Base-by-base conservation (phyloP, 1,140 invertebrate species). In the Drosophila pallidifrons region DNA sequence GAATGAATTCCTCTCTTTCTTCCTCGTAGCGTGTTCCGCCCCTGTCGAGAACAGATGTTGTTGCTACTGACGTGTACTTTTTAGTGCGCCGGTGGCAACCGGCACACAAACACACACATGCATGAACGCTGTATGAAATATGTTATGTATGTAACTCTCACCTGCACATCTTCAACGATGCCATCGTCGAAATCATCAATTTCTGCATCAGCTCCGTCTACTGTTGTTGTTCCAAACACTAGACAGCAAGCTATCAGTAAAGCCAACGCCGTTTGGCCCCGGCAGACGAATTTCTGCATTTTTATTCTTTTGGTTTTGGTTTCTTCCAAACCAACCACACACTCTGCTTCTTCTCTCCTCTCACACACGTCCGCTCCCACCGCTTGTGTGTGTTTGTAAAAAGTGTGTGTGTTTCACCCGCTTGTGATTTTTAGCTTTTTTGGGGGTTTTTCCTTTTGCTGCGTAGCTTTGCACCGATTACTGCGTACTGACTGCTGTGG, bases 161-260 rank as follows among this genome's bases (percentile, higher is more conserved):
- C 91, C 82, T 83, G 87, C 47, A 92, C 80, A 75, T 92, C 91
- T 64, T 92, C 91, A 16, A 92, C 91, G 30, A 77, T 54, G 3
- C 91, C 91, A 55, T 91, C 91, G 41, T 90, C 91, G 51, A 83
- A 87, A 58, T 92, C 91, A 52, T 85, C 89, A 5, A 73, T 67
- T 15, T 80, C 83, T 38, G 69, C 47, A 4, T 51, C 57, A 11
- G 51, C 43, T 30, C 52, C 75, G 55, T 20, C 30, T 5, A 5
- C 7, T 32, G 30, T 32, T 38, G 35, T 10, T 69, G 68, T 45
- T 10, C 59, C 54, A 52, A 69, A 16, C 25, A 81, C 59, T 13
- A 79, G 15, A 38, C 58, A 69, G 67, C 69, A 57, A 16, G 69
- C 58, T 28, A 65, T 46, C 7, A 90, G 69, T 57, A 89, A 68